Evolutionary conservation across 2,888 invertebrate species (phyloP).

Genomic region (Cremastinae sp.): DNA sequence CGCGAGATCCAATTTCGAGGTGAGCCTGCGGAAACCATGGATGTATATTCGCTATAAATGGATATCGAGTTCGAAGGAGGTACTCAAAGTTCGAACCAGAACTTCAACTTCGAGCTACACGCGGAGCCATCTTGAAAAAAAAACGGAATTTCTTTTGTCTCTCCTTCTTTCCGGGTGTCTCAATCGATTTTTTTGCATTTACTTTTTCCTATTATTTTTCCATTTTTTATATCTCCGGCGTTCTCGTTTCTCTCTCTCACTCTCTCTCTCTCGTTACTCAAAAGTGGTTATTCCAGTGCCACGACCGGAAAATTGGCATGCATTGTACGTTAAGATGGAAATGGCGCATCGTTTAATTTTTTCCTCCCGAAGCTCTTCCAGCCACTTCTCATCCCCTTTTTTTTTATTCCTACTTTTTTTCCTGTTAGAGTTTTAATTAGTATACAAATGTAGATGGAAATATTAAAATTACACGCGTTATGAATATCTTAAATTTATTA

Average conservation of each 20-base stretch:
- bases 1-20: constrained; percentile 64
- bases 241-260: neutral
- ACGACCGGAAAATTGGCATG: constrained; percentile 63
- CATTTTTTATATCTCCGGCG: neutral
- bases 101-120: constrained; percentile 16
- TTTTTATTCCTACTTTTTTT: constrained; percentile 17
- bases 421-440: neutral
- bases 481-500: neutral
- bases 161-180: neutral
- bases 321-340: constrained; percentile 59
- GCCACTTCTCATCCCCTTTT: constrained; percentile 10
- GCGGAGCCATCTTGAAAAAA: constrained; percentile 7
- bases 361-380: neutral
- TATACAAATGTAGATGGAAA: neutral
- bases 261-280: neutral
- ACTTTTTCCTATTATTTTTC: too few relatives aligned
- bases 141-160: constrained; percentile 4
- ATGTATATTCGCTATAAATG: constrained; percentile 54
- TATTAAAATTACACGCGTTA: too few relatives aligned
- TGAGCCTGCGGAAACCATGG: constrained; percentile 53
- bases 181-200: too few relatives aligned
- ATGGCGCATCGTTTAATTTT: constrained; percentile 60
- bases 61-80: constrained; percentile 67
- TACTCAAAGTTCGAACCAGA: constrained; percentile 64
- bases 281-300: constrained; percentile 22